Percentiles rank a stretch among this genome's conserved stretches.
Evolutionary conservation across 2,888 invertebrate genomes (phyloP).

Genomic region (Tachina fera): DNA sequence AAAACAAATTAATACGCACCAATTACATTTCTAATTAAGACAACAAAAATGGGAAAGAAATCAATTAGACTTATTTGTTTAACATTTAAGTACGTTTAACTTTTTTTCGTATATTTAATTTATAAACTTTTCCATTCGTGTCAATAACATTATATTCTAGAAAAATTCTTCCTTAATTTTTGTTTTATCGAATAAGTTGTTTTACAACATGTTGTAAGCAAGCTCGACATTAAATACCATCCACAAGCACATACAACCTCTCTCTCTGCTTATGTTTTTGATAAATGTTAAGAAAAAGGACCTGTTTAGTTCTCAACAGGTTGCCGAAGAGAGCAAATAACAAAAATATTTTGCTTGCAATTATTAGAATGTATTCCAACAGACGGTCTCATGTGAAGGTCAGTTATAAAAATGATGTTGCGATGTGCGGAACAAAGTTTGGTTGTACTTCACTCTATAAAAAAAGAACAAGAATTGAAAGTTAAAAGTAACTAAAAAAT

Average conservation of each 20-base stretch:
- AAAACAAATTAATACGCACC: too few relatives aligned
- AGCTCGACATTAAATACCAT: too few relatives aligned
- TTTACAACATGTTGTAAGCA: neutral
- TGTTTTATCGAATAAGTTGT: neutral
- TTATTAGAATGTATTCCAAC: neutral
- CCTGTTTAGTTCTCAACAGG: conserved; percentile 28
- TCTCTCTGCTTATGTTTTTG: conserved; percentile 3
- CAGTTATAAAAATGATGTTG: conserved; percentile 8
- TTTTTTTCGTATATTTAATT: too few relatives aligned
- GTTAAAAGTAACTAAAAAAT: neutral
- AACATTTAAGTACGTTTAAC: too few relatives aligned
- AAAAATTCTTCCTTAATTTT: neutral
- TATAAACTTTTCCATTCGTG: too few relatives aligned
- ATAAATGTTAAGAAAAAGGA: neutral
- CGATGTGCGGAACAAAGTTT: neutral
- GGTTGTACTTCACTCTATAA: neutral
- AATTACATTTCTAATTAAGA: too few relatives aligned
- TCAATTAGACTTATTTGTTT: too few relatives aligned
- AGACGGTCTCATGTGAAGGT: neutral
- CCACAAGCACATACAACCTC: neutral
- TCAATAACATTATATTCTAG: too few relatives aligned
- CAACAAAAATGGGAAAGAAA: too few relatives aligned
- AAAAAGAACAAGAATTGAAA: neutral
- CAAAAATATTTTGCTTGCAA: neutral
- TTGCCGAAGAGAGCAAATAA: conserved; percentile 21